Evolutionary conservation across 2,888 invertebrate species (phyloP).

Genomic region (Spialia ferax): DNA sequence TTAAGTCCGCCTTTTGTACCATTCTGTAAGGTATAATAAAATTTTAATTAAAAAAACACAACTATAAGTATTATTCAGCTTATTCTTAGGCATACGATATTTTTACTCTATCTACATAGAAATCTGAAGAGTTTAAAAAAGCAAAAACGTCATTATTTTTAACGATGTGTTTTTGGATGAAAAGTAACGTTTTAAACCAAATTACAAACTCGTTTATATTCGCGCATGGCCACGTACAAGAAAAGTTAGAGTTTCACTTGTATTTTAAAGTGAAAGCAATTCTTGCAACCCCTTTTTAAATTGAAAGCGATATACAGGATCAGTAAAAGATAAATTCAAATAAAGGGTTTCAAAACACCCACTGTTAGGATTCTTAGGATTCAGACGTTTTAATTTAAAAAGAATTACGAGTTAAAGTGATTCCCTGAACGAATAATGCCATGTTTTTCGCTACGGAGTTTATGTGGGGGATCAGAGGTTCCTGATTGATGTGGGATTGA

Average conservation of each 20-base stretch:
- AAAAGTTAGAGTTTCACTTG: not conserved
- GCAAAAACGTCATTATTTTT: no score
- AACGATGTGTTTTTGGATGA: no score
- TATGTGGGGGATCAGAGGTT: slow-evolving; percentile 19
- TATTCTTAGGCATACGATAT: no score
- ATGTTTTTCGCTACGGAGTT: slow-evolving; percentile 14
- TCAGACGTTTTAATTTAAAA: slow-evolving; percentile 18
- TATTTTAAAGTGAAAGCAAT: not conserved
- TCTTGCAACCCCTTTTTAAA: not conserved
- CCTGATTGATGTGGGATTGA: slow-evolving; percentile 25
- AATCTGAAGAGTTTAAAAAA: no score
- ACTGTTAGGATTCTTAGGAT: not conserved
- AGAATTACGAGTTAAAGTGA: slow-evolving; percentile 30
- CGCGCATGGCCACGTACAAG: not conserved
- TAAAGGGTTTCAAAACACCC: slow-evolving; percentile 10
- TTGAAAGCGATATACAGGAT: slow-evolving; percentile 1
- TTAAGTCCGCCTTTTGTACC: no score
- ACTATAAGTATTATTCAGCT: no score
- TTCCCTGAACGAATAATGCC: slow-evolving; percentile 23
- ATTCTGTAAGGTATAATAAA: no score
- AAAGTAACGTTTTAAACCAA: not conserved
- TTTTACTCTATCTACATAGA: no score
- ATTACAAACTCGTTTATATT: not conserved
- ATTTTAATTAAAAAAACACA: no score
- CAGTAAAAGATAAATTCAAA: slow-evolving; percentile 4